A percentile compares a stretch with the other conserved stretches of the same genome.
phyloP scores from a whole-genome alignment of 1,140 invertebrate genomes.

The Paraescarpia echinospica region DNA sequence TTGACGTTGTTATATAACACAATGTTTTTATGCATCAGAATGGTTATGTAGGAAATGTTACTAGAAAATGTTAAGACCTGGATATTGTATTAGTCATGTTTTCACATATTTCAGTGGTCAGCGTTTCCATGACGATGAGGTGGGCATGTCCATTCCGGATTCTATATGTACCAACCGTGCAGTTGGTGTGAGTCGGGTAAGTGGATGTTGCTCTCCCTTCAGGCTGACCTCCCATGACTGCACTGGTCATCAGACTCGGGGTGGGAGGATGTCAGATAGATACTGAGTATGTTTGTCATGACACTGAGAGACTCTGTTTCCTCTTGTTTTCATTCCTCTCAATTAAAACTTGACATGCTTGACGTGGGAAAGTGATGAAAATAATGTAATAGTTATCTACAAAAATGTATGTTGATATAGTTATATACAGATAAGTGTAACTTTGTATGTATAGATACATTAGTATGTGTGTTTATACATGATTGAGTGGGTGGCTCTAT shows the following conservation, averaged over 20 bases:
- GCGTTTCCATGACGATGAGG: conserved; percentile 78
- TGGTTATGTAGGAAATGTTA: neutral
- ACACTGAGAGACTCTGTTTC: neutral
- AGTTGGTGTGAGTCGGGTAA: conserved; percentile 80
- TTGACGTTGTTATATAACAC: neutral
- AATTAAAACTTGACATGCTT: neutral
- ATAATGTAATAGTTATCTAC: too few species aligned
- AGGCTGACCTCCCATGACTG: neutral
- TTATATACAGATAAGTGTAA: neutral
- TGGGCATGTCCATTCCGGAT: conserved; percentile 88
- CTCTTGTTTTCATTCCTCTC: neutral
- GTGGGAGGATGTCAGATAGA: neutral
- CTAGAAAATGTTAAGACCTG: neutral
- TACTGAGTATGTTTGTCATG: neutral
- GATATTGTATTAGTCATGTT: conserved; percentile 10
- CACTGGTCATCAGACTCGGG: neutral
- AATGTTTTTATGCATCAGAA: neutral
- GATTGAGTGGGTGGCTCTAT: too few species aligned
- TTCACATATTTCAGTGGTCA: conserved; percentile 68
- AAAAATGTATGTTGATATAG: too few species aligned
- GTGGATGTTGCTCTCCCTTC: neutral
- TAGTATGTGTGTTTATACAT: too few species aligned
- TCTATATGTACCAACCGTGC: conserved; percentile 88
- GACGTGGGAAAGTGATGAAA: neutral
- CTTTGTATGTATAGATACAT: neutral